Evolutionary conservation across 1,140 invertebrate genomes (phyloP).

Genomic region (Euschistus heros): DNA sequence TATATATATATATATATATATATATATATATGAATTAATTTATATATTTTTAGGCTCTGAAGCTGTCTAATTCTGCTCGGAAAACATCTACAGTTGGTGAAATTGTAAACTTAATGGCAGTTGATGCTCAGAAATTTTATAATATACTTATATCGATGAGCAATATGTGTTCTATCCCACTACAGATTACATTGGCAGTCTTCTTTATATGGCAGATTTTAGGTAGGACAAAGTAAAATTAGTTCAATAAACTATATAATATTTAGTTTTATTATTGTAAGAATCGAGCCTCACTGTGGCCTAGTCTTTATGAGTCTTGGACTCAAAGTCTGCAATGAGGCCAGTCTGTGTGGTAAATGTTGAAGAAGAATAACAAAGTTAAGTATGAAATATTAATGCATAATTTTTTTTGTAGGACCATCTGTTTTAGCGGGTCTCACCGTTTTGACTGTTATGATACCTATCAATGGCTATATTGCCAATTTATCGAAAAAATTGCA

Average conservation of each 20-base stretch:
- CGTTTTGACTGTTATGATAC: conserved; percentile 86
- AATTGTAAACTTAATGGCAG: conserved; percentile 48
- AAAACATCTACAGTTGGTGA: conserved; percentile 78
- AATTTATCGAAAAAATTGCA: conserved; percentile 71
- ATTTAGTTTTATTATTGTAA: too few species aligned
- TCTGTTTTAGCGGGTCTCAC: conserved; percentile 81
- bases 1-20: too few species aligned
- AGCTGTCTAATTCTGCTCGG: conserved; percentile 60
- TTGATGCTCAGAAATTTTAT: conserved; percentile 43
- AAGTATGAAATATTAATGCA: too few species aligned
- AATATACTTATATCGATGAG: conserved; percentile 44
- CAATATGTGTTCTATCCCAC: conserved; percentile 49
- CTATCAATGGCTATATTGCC: conserved; percentile 79
- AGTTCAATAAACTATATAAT: too few species aligned
- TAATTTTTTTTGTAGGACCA: conserved; percentile 42
- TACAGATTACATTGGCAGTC: conserved; percentile 44
- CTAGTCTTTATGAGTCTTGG: too few species aligned
- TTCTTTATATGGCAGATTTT: conserved; percentile 43
- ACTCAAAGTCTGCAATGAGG: too few species aligned
- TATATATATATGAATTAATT: too few species aligned
- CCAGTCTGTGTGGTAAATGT: too few species aligned
- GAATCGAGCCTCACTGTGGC: too few species aligned
- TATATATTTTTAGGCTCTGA: conserved; percentile 37
- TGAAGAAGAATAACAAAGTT: too few species aligned
- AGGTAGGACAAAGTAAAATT: background rate